Base-by-base conservation (phyloP, 1,140 invertebrate genomes). In the Mactra quadrangularis region DNA sequence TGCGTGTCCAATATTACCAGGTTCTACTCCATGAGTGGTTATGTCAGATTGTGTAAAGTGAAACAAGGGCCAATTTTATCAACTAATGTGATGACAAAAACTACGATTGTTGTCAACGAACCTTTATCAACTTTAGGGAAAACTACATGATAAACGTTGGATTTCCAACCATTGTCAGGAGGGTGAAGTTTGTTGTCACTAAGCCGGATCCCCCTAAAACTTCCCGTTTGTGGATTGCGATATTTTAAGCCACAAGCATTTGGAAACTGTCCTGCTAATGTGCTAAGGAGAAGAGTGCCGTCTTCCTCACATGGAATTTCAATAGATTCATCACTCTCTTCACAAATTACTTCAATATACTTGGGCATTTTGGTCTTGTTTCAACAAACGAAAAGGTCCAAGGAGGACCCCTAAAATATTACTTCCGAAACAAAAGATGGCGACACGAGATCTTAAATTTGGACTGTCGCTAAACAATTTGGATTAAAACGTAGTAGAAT, bases 181-280 rank as follows among this genome's bases (percentile, higher is more conserved):
- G 97, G 96, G 94, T 97, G 96, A 33, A 99, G 94, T 87, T 96
- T 95, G 57, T 97, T 97, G 90, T 98, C 97, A 83, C 95, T 96
- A 59, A 98, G 94, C 82, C 97, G 94, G 19, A 99, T 96, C 52
- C 97, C 98, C 81, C 98, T 94, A 92, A 97, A 96, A 45, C 95
- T 95, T 86, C 96, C 96, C 25, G 96, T 97, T 83, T 97, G 97
- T 17, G 96, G 95, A 88, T 95, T 97, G 79, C 97, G 95, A 93
- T 97, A 99, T 94, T 99, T 99, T 57, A 99, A 94, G 25, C 98
- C 98, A 91, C 96, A 97, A 35, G 97, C 96, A 83, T 97, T 97
- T 60, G 97, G 97, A 94, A 98, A 99, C 91, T 98, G 97, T 62
- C 97, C 97, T 52, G 96, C 95, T 66, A 99, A 93, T 3, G 98